phyloP scores from a whole-genome alignment of 2,888 invertebrate species.

The Mesoligia furuncula region DNA sequence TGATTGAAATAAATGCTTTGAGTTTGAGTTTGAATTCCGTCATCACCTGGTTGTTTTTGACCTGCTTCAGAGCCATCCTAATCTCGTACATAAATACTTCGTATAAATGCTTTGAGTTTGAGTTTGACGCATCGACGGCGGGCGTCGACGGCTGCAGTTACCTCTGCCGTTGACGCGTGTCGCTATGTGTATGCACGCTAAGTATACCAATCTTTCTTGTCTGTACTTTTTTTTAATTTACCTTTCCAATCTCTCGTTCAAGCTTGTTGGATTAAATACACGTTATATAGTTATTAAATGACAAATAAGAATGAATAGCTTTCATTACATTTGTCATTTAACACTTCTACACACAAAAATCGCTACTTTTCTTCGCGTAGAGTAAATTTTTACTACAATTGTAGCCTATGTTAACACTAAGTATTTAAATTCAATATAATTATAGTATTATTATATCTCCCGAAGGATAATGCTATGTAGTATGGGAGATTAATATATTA shows the following conservation, averaged over 20 bases:
- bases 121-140: too few species aligned
- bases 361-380: not conserved
- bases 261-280: conserved; percentile 31
- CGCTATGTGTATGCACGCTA: too few species aligned
- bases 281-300: conserved; percentile 22
- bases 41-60: too few species aligned
- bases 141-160: too few species aligned
- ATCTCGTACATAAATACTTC: too few species aligned
- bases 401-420: conserved; percentile 61
- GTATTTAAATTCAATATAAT: conserved; percentile 60
- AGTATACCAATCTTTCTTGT: not conserved
- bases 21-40: too few species aligned
- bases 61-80: too few species aligned
- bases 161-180: too few species aligned
- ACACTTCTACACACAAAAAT: conserved; percentile 24
- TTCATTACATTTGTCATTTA: conserved; percentile 32
- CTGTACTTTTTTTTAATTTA: not conserved
- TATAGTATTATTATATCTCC: conserved; percentile 46
- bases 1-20: too few species aligned
- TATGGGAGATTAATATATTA: conserved; percentile 65
- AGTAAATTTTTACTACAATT: conserved; percentile 44
- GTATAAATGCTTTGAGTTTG: too few species aligned
- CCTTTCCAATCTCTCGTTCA: conserved; percentile 6
- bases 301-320: conserved; percentile 13
- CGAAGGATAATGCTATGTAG: conserved; percentile 52